Conservation (phyloP, 1,140 invertebrate species). For the Littorina saxatilis region DNA sequence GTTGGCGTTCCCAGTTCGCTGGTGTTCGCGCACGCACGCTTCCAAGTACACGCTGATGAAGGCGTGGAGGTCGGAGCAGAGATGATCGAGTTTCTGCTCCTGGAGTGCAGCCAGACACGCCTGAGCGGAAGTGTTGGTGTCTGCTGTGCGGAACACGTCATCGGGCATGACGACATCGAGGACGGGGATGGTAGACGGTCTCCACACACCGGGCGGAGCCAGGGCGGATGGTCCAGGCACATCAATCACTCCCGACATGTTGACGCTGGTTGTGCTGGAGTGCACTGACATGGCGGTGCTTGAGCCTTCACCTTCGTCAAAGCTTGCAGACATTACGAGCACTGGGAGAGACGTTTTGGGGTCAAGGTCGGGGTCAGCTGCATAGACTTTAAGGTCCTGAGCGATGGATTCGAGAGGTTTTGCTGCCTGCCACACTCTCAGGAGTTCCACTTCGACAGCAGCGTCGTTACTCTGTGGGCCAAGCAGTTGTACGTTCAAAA, state of each 20-base stretch:
- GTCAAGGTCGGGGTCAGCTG: neutral
- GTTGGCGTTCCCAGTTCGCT: conserved; percentile 31
- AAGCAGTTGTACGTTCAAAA: conserved; percentile 38
- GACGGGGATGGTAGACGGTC: conserved; percentile 52
- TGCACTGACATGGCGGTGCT: conserved; percentile 18
- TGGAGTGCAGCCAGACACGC: conserved; percentile 40
- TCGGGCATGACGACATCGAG: conserved; percentile 27
- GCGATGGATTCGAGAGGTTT: conserved; percentile 43
- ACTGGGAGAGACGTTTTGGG: conserved; percentile 14
- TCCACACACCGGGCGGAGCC: conserved; percentile 38
- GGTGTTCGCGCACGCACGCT: conserved; percentile 46
- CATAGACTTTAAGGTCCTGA: conserved; percentile 35
- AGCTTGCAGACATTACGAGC: conserved; percentile 35
- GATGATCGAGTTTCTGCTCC: conserved; percentile 32
- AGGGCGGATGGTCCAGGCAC: neutral
- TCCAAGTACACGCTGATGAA: conserved; percentile 49
- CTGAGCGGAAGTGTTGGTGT: conserved; percentile 22
- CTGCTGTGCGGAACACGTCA: conserved; percentile 17
- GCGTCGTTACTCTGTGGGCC: conserved; percentile 3
- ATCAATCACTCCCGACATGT: neutral
- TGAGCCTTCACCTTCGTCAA: conserved; percentile 49
- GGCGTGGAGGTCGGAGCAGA: conserved; percentile 44
- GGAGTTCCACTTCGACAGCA: conserved; percentile 47
- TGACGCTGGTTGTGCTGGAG: neutral
- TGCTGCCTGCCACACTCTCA: conserved; percentile 42